Percentiles rank a stretch among this genome's conserved stretches.
These are phyloP conservation scores for Epinotia nisella DNA, from an alignment of 2,888 invertebrate species.

Conservation along the genomic window DNA sequence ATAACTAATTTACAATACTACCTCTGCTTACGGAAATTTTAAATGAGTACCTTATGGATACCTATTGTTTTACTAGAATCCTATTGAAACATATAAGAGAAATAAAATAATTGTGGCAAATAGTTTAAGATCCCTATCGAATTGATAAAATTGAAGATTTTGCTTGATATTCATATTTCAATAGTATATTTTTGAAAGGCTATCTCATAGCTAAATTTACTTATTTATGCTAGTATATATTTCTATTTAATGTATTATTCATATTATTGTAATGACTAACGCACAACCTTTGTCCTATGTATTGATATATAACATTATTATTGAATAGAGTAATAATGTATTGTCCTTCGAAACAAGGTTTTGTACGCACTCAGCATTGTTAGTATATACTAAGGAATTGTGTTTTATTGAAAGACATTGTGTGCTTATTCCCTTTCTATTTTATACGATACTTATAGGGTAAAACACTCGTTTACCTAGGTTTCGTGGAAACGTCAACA, in stretches of 20 bases:
- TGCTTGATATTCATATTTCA: conserved; percentile 19
- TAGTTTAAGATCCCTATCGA: conserved; percentile 16
- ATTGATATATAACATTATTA: conserved; percentile 13
- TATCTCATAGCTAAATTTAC: conserved; percentile 12
- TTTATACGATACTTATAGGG: neutral
- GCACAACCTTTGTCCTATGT: conserved; percentile 43
- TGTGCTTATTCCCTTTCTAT: conserved; percentile 12
- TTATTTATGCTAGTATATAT: neutral
- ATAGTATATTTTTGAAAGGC: conserved; percentile 18
- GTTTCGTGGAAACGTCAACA: neutral
- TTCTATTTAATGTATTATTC: conserved; percentile 6
- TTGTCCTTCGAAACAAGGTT: conserved; percentile 5
- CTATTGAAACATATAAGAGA: neutral
- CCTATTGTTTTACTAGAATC: neutral
- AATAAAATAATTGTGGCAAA: conserved; percentile 14
- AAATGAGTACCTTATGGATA: neutral
- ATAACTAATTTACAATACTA: neutral
- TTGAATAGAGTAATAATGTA: conserved; percentile 22
- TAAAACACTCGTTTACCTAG: neutral
- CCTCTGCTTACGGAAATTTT: neutral
- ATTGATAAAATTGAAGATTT: conserved; percentile 14
- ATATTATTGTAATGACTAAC: conserved; percentile 22
- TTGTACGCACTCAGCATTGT: conserved; percentile 38
- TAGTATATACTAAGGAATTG: conserved; percentile 25
- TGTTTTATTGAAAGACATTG: conserved; percentile 33